These are phyloP conservation scores for Pogonocherus hispidulus DNA, from an alignment of 2,888 invertebrate genomes.

Conservation along the genomic window DNA sequence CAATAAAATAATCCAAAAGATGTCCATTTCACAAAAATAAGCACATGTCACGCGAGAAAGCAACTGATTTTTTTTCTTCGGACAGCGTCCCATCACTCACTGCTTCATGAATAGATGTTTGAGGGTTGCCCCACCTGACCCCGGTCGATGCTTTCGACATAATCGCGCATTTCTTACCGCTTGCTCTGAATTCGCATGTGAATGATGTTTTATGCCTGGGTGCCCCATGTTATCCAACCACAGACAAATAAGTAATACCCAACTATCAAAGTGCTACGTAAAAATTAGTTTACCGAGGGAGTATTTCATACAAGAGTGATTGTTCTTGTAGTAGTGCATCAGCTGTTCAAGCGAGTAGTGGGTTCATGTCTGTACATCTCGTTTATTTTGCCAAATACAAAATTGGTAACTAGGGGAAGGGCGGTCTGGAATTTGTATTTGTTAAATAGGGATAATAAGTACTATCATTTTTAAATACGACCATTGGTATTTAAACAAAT, in stretches of 20 bases:
- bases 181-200: slow-evolving; percentile 14
- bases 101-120: not conserved
- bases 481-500: no score
- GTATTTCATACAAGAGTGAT: no score
- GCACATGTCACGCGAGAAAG: slow-evolving; percentile 14
- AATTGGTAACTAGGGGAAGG: no score
- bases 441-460: no score
- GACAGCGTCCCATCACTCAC: not conserved
- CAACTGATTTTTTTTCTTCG: slow-evolving; percentile 24
- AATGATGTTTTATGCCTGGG: slow-evolving; percentile 15
- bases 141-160: slow-evolving; percentile 18
- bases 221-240: not conserved
- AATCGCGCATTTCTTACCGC: not conserved
- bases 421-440: no score
- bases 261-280: not conserved
- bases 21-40: slow-evolving; percentile 14
- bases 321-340: no score
- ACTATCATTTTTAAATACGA: no score
- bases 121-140: slow-evolving; percentile 12
- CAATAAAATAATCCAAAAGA: not conserved
- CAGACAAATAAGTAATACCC: no score
- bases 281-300: not conserved
- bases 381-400: no score
- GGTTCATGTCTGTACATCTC: no score
- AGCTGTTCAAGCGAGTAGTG: no score